A percentile compares a stretch with the other conserved stretches of the same genome.
These are phyloP conservation scores for Microvelia longipes DNA, from an alignment of 1,140 invertebrate genomes.

Conservation along the genomic window DNA sequence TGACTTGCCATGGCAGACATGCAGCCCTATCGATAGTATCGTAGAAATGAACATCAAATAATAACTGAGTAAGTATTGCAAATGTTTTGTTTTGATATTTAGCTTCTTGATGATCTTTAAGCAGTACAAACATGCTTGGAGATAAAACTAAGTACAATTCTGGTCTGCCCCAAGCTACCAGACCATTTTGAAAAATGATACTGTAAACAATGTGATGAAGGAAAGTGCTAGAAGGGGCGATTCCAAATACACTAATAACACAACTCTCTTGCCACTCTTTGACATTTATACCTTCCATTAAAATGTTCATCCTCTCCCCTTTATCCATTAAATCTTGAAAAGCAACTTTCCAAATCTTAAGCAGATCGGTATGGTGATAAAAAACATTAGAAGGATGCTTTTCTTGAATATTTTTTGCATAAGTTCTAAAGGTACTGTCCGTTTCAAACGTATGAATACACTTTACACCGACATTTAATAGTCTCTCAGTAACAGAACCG, in stretches of 20 bases:
- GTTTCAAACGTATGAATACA: constrained; percentile 10
- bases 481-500: constrained; percentile 6
- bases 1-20: constrained; percentile 12
- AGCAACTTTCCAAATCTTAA: not conserved
- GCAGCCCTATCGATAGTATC: not conserved
- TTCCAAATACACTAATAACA: constrained; percentile 11
- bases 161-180: constrained; percentile 6
- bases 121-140: constrained; percentile 7
- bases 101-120: not conserved
- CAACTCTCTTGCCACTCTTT: constrained; percentile 12
- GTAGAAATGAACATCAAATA: constrained; percentile 10
- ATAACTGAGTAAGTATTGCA: constrained; percentile 4
- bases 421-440: constrained; percentile 2
- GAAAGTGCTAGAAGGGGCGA: not conserved
- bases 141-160: constrained; percentile 7
- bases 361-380: constrained; percentile 1
- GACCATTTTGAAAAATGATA: constrained; percentile 9
- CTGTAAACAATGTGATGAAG: constrained; percentile 5
- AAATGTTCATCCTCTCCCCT: not conserved
- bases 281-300: not conserved
- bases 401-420: not conserved
- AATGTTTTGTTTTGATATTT: not conserved
- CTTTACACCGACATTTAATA: not conserved
- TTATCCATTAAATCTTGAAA: constrained; percentile 10
- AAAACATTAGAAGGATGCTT: not conserved